These are phyloP conservation scores for Homarus americanus DNA, from an alignment of 1,140 invertebrate genomes.

Conservation along the genomic window DNA sequence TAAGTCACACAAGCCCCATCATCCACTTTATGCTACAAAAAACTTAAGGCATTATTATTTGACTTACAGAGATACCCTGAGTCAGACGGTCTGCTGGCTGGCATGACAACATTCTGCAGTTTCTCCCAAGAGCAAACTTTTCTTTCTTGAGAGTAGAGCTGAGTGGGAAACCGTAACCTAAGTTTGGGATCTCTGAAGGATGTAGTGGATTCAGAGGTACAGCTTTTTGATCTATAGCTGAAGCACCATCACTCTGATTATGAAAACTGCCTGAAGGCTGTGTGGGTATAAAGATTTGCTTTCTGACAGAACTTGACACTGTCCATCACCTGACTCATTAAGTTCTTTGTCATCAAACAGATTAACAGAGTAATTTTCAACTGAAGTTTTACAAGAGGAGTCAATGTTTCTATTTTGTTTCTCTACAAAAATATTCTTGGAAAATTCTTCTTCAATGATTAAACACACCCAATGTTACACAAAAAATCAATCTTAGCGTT, in stretches of 20 bases:
- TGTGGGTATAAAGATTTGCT: not conserved
- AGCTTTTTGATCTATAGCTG: not conserved
- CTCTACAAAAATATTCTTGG: constrained; percentile 75
- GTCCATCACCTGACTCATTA: not conserved
- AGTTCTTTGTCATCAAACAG: not conserved
- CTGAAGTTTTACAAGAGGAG: not conserved
- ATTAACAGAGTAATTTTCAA: not conserved
- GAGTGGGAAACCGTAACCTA: constrained; percentile 83
- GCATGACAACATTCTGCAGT: constrained; percentile 89
- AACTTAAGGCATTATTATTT: not conserved
- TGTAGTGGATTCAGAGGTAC: not conserved
- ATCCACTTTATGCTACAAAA: no score
- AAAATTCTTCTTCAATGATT: constrained; percentile 83
- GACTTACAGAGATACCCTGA: not conserved
- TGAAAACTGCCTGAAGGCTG: not conserved
- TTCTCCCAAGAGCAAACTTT: constrained; percentile 83
- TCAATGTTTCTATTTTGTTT: constrained; percentile 14
- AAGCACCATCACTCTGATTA: not conserved
- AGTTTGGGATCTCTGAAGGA: constrained; percentile 18
- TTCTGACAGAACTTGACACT: not conserved
- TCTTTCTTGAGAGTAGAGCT: constrained; percentile 82
- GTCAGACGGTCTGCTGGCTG: constrained; percentile 80
- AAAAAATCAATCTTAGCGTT: constrained; percentile 81
- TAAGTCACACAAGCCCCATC: no score
- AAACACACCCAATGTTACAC: constrained; percentile 92